Percentiles rank a stretch among this genome's conserved stretches.
phyloP scores from a whole-genome alignment of 2,888 invertebrate species.

The Megalurothrips usitatus region DNA sequence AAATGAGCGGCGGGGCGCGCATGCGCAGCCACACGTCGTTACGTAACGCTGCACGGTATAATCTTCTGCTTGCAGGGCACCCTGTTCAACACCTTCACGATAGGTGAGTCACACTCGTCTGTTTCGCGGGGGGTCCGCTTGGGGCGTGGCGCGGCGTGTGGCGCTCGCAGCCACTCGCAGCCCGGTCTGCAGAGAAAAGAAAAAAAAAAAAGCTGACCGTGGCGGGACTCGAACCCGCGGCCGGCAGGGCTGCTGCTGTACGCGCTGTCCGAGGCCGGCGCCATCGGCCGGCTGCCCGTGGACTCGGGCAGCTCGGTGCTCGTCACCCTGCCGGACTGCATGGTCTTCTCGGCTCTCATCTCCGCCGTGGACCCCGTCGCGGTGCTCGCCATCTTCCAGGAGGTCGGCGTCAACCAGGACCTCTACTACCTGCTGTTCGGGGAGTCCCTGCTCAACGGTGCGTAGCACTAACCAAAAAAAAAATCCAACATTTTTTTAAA shows the following conservation, averaged over 20 bases:
- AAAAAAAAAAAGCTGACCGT: background rate
- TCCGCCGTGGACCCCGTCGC: slow-evolving; percentile 58
- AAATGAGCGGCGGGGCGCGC: too few relatives aligned
- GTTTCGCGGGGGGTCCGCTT: background rate
- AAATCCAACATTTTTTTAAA: background rate
- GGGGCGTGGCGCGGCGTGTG: background rate
- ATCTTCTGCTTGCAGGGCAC: slow-evolving; percentile 38
- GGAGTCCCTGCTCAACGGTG: slow-evolving; percentile 56
- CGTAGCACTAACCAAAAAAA: slow-evolving; percentile 58
- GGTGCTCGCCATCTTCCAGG: slow-evolving; percentile 56
- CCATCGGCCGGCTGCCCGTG: slow-evolving; percentile 35
- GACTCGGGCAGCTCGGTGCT: slow-evolving; percentile 20
- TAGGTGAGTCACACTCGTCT: slow-evolving; percentile 37
- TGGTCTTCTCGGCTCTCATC: slow-evolving; percentile 52
- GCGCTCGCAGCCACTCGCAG: too few relatives aligned
- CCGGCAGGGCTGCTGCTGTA: slow-evolving; percentile 32
- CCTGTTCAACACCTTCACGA: slow-evolving; percentile 43
- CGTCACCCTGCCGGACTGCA: slow-evolving; percentile 42
- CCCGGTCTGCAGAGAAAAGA: background rate
- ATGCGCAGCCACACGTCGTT: background rate
- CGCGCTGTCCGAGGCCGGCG: slow-evolving; percentile 33
- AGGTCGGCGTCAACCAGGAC: slow-evolving; percentile 57
- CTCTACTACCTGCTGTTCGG: slow-evolving; percentile 59
- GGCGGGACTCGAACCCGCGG: background rate
- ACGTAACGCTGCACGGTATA: background rate